Evolutionary conservation across 2,113 vertebrate genomes (phyloP), one percentile per base, ranked within the genome.

Genomic region (Zapus hudsonius): DNA sequence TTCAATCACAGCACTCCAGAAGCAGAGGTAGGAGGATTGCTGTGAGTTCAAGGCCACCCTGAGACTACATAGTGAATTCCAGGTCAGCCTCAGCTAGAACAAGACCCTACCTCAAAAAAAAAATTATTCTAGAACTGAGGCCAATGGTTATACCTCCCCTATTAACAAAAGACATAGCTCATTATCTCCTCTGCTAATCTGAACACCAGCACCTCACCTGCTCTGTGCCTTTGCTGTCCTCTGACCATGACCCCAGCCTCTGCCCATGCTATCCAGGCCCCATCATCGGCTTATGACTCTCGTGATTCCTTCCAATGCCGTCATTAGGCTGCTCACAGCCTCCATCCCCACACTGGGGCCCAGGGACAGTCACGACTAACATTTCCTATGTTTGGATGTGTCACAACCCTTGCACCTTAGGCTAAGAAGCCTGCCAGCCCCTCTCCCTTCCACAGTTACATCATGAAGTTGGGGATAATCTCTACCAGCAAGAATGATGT

Each of bases 401-500:
- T 87, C 40, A 38, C 27, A 4, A 42, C 33, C 19, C 66, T 63
- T 80, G 42, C 8, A 36, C 31, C n/a, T 59, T 42, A 16, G 38
- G n/a, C 44, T 82, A 36, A 40, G 12, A 72, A 44, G 55, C 13
- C 73, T 82, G 25, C 70, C 20, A 83, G 38, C n/a, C 52, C 64
- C 3, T 84, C 33, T 66, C 74, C 64, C 89, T 78, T 90, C 81
- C 42, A 90, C n/a, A 64, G 74, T 73, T 66, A 57, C 7, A 44
- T 40, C 52, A 19, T 85, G 81, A 75, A 87, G 27, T 67, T 78
- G 57, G 55, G 11, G 40, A 92, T 88, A 76, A 73, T 57, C 63
- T 92, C 82, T 82, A 22, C 55, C n/a, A 80, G 25, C 47, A 80
- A 84, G n/a, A 70, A 90, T n/a, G 38, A 83, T 47, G 74, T 80